Evolutionary conservation across 1,140 invertebrate species (phyloP), one percentile per base, ranked within the genome.

Genomic region (Anoplolepis gracilipes): DNA sequence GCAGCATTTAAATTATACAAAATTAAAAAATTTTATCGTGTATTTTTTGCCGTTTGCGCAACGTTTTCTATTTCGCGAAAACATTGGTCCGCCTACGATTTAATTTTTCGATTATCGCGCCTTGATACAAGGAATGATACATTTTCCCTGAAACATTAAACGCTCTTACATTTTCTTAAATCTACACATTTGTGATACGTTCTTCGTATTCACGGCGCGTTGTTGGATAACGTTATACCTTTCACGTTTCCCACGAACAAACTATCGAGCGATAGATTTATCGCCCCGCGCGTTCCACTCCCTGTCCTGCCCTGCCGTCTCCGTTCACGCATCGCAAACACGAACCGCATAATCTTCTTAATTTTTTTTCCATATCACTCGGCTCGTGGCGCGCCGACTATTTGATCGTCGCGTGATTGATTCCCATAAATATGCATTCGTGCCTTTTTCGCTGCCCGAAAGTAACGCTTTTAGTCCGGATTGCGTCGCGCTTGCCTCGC

Each of bases 361-460:
- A 39, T 33, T 87, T 81, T 70, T 36, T 46, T 65, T 19, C 6
- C 57, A 64, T 53, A 4, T 42, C 22, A 8, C 19, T 42, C 19
- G 55, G 13, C 25, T 65, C 59, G 72, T 22, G 16, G 16, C 53
- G 13, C 39, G 49, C 33, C 57, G 65, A 79, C 28, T 39, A 72
- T 81, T 42, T 42, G 78, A 57, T 81, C 46, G 62, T 39, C 53
- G 25, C 36, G 53, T n/a, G 39, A 61, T 78, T 79, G 72, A 87
- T 86, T 72, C 65, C 30, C 42, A 79, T 82, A 62, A 85, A 89
- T 82, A 88, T 81, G 75, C 61, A 62, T 64, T 4, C 69, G 22
- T 70, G 33, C 25, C 64, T 46, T 33, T 59, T 73, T 30, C 46
- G 76, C 30, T 42, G 16, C 28, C 28, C 62, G 28, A 61, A 87